Evolutionary conservation across 2,113 vertebrate genomes (phyloP).

Genomic region (Zosterops japonicus): DNA sequence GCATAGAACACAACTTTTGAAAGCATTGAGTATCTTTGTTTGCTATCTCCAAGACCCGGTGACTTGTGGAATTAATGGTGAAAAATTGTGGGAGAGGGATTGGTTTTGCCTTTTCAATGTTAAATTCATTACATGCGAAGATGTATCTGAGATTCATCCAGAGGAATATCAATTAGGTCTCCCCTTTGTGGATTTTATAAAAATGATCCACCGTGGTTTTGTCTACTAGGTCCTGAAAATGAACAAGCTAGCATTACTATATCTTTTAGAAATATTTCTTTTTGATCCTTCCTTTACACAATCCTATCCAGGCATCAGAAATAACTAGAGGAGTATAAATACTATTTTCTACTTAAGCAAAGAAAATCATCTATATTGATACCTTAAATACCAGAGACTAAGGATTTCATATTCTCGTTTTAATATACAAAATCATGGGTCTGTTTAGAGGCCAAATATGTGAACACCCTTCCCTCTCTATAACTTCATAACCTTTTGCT

Average conservation of each 20-base stretch:
- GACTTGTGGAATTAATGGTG: neutral
- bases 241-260: neutral
- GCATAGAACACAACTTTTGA: neutral
- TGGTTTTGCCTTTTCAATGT: rapidly evolving
- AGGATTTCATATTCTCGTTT: neutral
- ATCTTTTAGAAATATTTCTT: neutral
- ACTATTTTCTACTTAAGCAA: neutral
- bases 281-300: neutral
- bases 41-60: neutral
- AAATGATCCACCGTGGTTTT: neutral
- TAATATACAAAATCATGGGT: neutral
- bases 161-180: neutral
- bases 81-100: neutral
- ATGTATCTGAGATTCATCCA: neutral
- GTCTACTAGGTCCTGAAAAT: neutral
- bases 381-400: neutral
- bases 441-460: neutral
- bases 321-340: neutral
- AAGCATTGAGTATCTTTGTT: neutral
- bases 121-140: neutral
- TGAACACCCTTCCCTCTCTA: neutral
- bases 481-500: neutral
- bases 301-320: neutral
- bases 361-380: neutral
- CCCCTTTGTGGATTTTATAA: neutral